Percentiles rank a stretch among this genome's conserved stretches.
These are phyloP conservation scores for Calephelis nemesis DNA, from an alignment of 1,140 invertebrate genomes.

Conservation along the genomic window DNA sequence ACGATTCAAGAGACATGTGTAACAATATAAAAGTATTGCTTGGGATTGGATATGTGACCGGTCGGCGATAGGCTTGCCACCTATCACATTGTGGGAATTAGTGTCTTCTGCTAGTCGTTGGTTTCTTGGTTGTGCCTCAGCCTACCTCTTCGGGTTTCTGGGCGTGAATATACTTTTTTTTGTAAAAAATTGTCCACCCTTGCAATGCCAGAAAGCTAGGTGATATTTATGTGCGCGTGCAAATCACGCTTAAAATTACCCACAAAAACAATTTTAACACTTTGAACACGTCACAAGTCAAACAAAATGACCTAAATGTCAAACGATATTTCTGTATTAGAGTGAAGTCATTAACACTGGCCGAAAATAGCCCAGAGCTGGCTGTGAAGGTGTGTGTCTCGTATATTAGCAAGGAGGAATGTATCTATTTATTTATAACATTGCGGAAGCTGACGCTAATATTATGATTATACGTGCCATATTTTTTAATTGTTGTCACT, in stretches of 20 bases:
- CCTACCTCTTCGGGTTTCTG: no score
- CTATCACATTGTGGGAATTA: no score
- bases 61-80: no score
- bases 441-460: conserved; percentile 38
- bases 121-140: no score
- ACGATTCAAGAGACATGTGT: no score
- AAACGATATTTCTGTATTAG: conserved; percentile 44
- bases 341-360: conserved; percentile 60
- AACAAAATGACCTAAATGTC: conserved; percentile 62
- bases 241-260: conserved; percentile 17
- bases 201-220: no score
- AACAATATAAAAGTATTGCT: no score
- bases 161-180: no score
- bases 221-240: background rate
- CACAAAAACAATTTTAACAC: no score
- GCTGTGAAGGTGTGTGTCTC: conserved; percentile 39
- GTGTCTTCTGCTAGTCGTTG: no score
- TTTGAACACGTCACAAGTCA: conserved; percentile 34
- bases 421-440: conserved; percentile 35
- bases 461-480: conserved; percentile 21
- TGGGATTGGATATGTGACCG: no score
- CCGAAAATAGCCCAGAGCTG: conserved; percentile 47
- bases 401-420: conserved; percentile 33
- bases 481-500: background rate
- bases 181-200: no score